Conservation (phyloP, 2,888 invertebrate species). For the Plagodis dolabraria region DNA sequence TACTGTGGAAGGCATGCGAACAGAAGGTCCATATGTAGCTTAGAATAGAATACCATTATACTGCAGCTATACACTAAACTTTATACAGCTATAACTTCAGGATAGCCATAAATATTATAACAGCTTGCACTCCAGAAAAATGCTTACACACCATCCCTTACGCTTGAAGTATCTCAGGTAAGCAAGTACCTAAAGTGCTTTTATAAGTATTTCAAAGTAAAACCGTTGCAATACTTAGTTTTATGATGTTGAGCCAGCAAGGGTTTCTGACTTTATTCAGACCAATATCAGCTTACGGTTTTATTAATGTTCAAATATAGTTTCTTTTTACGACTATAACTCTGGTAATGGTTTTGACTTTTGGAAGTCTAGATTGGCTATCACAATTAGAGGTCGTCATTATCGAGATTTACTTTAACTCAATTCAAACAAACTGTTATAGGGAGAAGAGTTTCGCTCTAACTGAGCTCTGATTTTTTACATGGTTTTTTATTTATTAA, state of each 20-base stretch:
- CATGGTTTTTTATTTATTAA: too few relatives aligned
- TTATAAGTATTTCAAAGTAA: constrained; percentile 46
- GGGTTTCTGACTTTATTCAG: constrained; percentile 37
- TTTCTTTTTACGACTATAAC: constrained; percentile 15
- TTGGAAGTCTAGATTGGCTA: too few relatives aligned
- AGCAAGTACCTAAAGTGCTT: constrained; percentile 45
- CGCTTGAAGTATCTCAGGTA: constrained; percentile 42
- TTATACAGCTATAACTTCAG: constrained; percentile 29
- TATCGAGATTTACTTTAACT: too few relatives aligned
- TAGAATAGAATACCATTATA: constrained; percentile 1
- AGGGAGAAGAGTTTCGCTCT: too few relatives aligned
- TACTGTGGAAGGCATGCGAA: too few relatives aligned
- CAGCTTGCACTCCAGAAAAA: constrained; percentile 37
- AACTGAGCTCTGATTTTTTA: too few relatives aligned
- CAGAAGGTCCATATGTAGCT: neutral
- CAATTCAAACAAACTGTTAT: too few relatives aligned
- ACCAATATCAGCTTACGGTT: constrained; percentile 34
- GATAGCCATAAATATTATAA: constrained; percentile 35
- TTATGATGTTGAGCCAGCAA: constrained; percentile 42
- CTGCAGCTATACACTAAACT: constrained; percentile 7
- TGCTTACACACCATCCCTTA: constrained; percentile 34
- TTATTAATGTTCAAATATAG: constrained; percentile 11
- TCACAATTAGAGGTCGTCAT: too few relatives aligned
- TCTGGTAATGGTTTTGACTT: constrained; percentile 15
- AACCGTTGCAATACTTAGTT: constrained; percentile 44